Evolutionary conservation across 2,888 invertebrate species (phyloP), one percentile per base, ranked within the genome.

Genomic region (Andrena hattorfiana): DNA sequence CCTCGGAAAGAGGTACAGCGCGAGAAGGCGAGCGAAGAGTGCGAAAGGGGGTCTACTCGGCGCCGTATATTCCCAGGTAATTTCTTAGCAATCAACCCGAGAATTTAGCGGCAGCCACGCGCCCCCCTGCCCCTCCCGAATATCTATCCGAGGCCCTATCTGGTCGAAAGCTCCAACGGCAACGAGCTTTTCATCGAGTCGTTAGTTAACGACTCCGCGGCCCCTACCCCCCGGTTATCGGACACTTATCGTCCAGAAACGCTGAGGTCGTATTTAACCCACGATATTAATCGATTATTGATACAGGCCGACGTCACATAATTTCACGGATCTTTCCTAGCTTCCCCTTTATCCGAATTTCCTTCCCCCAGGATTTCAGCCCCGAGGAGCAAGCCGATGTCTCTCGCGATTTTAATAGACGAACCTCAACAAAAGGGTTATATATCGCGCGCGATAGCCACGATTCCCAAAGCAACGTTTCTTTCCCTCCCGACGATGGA

Each of bases 151-250:
- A 77, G 10, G 73, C 86, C 88, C 87, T 90, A 91, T 91, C 90
- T 83, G 75, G 67, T 59, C 69, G 60, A 64, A 63, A 75, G 68
- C 42, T 64, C 78, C 73, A 66, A 30, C 67, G 88, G 80, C 90
- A 92, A 94, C 90, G 94, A 94, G 94, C 89, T 93, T 94, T 94
- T 93, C 93, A 94, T 94, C 92, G 93, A 93, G 93, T 93, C 94
- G 92, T 93, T 93, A 93, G 92, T 93, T 93, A 91, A 87, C 85
- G 89, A 85, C 75, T 75, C 51, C 71, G 67, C 49, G 72, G 63
- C 77, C 54, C 75, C 70, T 56, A 32, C 71, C 68, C 70, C 23
- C 42, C 48, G 76, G 70, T 87, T 87, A 87, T 87, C 87, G 81
- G 77, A 73, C 78, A 83, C 84, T 87, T 87, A 87, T 87, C 86